phyloP scores from a whole-genome alignment of 2,888 invertebrate species.

The Coelopa pilipes region DNA sequence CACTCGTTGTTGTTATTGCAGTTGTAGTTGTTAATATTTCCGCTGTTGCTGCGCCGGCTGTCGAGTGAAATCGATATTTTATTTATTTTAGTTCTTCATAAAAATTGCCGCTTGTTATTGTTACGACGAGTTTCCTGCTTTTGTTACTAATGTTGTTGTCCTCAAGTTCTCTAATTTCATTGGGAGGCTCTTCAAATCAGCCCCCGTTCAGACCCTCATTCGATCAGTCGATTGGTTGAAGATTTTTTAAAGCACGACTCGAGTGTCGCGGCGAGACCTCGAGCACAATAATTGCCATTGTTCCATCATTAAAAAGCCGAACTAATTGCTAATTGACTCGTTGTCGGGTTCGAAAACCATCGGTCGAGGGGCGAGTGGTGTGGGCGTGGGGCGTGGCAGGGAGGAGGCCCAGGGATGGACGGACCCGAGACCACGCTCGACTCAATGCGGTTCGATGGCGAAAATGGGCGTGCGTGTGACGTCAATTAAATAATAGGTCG shows the following conservation, averaged over 20 bases:
- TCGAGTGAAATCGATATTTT: slow-evolving; percentile 13
- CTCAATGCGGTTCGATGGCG: too few species aligned
- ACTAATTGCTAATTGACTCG: slow-evolving; percentile 19
- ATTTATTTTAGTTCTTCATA: slow-evolving; percentile 4
- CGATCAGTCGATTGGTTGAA: not conserved
- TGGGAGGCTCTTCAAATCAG: not conserved
- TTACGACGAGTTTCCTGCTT: not conserved
- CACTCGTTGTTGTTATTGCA: not conserved
- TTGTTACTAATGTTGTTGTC: slow-evolving; percentile 2
- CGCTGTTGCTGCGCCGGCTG: not conserved
- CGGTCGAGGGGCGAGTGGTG: not conserved
- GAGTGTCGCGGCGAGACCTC: too few species aligned
- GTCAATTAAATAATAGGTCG: slow-evolving; percentile 35
- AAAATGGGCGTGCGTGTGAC: slow-evolving; percentile 7
- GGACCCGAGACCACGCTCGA: too few species aligned
- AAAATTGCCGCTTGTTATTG: not conserved
- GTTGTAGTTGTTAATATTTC: not conserved
- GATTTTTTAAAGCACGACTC: not conserved
- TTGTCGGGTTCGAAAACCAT: slow-evolving; percentile 10
- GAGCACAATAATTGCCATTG: slow-evolving; percentile 20
- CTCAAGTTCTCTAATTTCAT: slow-evolving; percentile 22
- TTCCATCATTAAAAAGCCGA: slow-evolving; percentile 23
- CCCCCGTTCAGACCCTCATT: not conserved
- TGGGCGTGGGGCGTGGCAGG: not conserved
- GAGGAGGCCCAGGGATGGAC: too few species aligned